Conservation (phyloP, 2,888 invertebrate species). For the Gandaritis pyraliata region DNA sequence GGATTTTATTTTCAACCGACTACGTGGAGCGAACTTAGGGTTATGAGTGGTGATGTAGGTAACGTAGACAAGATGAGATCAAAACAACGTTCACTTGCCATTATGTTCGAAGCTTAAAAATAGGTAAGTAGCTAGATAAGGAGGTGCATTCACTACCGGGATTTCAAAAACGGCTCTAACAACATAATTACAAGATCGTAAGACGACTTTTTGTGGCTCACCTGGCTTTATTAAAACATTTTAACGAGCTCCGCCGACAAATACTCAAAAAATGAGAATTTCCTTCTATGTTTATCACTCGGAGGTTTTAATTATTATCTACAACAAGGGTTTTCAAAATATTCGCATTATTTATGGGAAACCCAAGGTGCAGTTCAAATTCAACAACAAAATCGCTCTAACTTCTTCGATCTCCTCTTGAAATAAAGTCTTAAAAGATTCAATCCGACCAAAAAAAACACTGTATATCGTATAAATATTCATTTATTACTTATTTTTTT, state of each 20-base stretch:
- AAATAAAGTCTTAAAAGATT: too few species aligned
- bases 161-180: constrained; percentile 51
- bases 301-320: constrained; percentile 27
- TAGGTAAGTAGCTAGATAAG: constrained; percentile 9
- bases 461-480: too few species aligned
- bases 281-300: constrained; percentile 24
- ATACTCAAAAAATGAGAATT: constrained; percentile 39
- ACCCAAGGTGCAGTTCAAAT: neutral
- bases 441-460: too few species aligned
- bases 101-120: constrained; percentile 15
- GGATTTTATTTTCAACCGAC: too few species aligned
- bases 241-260: constrained; percentile 51
- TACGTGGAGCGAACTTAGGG: too few species aligned
- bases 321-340: constrained; percentile 11
- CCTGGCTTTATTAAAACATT: constrained; percentile 51
- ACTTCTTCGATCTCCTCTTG: too few species aligned
- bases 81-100: too few species aligned
- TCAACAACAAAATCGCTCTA: too few species aligned
- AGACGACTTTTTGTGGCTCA: constrained; percentile 52
- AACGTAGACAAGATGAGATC: too few species aligned
- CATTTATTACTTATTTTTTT: too few species aligned
- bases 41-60: too few species aligned
- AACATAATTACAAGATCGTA: constrained; percentile 57
- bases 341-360: constrained; percentile 14
- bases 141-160: constrained; percentile 27